Evolutionary conservation across 1,140 invertebrate species (phyloP), one percentile per base, ranked within the genome.

Genomic region (Trichogramma pretiosum): DNA sequence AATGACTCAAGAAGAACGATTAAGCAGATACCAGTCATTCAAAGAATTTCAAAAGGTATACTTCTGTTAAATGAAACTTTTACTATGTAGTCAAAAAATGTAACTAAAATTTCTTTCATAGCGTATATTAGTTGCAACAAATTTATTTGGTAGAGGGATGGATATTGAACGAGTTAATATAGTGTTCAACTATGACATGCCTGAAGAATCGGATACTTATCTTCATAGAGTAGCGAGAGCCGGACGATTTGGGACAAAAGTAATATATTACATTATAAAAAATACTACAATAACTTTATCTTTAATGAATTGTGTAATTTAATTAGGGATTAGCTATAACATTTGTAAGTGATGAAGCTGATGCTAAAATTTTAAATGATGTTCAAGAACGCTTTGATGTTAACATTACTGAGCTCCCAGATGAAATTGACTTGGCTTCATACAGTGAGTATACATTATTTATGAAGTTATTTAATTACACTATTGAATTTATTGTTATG

Each of bases 181-280:
- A 70, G 96, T 99, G 2, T 98, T 99, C 65, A 99, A 99, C 67
- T 99, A 99, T 65, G 96, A 99, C 62, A 98, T 98, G 94, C 95
- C 96, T 3, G 95, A 98, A 74, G 90, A 97, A 74, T 95, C 94
- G 0, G 96, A 99, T 61, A 98, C 95, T 1, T 99, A 99, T 63
- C 74, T 99, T 36, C 96, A 99, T 75, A 80, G 96, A 67, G 95
- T 98, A 32, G 95, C 95, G 0, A 77, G 93, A 62, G 95, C 95
- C 57, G 93, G 93, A 46, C 79, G 93, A 54, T 98, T 98, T 73
- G 93, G 93, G 71, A 98, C 93, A 17, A 98, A 97, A 74, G 85
- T 77, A 61, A 65, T 52, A 24, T 36, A 10, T 19, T 23, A 11
- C n/a, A 18, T 38, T 32, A 5, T 26, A 18, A 2, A n/a, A 30